Conservation (phyloP, 2,113 vertebrate genomes). For the Puma concolor region DNA sequence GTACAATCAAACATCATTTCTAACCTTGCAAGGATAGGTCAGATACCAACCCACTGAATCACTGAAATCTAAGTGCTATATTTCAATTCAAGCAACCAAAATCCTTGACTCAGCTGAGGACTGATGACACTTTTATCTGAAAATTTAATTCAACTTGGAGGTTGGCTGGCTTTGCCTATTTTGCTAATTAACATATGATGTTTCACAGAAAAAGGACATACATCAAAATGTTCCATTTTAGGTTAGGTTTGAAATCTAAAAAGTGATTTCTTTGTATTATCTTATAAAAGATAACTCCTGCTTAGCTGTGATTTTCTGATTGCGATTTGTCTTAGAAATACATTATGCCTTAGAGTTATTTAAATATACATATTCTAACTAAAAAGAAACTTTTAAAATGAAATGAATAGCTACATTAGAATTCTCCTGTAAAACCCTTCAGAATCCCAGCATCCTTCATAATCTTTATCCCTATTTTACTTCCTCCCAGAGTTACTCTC, state of each 20-base stretch:
- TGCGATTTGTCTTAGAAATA: background rate
- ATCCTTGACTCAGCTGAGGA: slow-evolving; percentile 65
- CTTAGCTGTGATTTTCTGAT: background rate
- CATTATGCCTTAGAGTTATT: background rate
- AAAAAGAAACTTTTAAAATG: background rate
- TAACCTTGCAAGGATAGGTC: slow-evolving; percentile 67
- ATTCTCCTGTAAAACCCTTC: background rate
- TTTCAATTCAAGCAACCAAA: slow-evolving; percentile 78
- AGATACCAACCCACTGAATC: slow-evolving; percentile 67
- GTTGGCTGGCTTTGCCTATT: background rate
- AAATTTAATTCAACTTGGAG: slow-evolving; percentile 73
- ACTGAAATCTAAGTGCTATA: slow-evolving; percentile 68
- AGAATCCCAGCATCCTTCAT: background rate
- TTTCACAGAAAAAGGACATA: background rate
- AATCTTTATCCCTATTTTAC: background rate
- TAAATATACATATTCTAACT: background rate
- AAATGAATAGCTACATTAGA: background rate
- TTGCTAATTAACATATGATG: background rate
- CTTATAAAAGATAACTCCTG: background rate
- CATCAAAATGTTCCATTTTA: background rate
- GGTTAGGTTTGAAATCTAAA: slow-evolving; percentile 21
- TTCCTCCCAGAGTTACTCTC: background rate
- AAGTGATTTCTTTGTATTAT: background rate
- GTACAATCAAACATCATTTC: slow-evolving; percentile 1
- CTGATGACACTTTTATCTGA: slow-evolving; percentile 74